Percentiles rank a stretch among this genome's conserved stretches.
These are phyloP conservation scores for Hirudo medicinalis DNA, from an alignment of 1,140 invertebrate species.

Conservation along the genomic window DNA sequence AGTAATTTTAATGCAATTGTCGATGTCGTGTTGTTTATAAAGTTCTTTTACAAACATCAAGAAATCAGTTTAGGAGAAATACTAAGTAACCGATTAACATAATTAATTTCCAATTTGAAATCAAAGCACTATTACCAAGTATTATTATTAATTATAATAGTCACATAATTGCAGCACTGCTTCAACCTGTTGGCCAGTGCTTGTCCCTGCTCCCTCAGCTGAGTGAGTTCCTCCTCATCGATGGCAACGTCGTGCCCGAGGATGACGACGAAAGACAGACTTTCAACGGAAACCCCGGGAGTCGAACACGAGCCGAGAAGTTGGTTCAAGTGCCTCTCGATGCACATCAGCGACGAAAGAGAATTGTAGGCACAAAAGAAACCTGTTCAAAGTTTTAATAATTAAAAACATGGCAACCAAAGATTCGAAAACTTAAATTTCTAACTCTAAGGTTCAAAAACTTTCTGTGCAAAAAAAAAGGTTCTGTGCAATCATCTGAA, in stretches of 20 bases:
- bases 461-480: no score
- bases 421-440: no score
- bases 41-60: no score
- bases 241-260: constrained; percentile 70
- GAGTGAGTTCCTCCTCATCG: constrained; percentile 65
- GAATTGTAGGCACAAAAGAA: constrained; percentile 68
- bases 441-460: no score
- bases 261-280: constrained; percentile 74
- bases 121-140: no score
- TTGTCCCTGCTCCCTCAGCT: constrained; percentile 74
- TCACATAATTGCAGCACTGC: background rate
- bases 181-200: constrained; percentile 68
- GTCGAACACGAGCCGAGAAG: background rate
- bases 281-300: background rate
- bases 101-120: no score
- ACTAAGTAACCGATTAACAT: no score
- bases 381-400: constrained; percentile 31
- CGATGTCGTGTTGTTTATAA: no score
- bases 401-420: no score
- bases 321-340: constrained; percentile 64
- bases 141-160: no score
- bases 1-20: background rate
- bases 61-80: no score
- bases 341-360: constrained; percentile 76
- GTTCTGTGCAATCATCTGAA: no score